These are phyloP conservation scores for Sebastes cheni DNA, from an alignment of 2,797 vertebrate species.

Conservation along the genomic window DNA sequence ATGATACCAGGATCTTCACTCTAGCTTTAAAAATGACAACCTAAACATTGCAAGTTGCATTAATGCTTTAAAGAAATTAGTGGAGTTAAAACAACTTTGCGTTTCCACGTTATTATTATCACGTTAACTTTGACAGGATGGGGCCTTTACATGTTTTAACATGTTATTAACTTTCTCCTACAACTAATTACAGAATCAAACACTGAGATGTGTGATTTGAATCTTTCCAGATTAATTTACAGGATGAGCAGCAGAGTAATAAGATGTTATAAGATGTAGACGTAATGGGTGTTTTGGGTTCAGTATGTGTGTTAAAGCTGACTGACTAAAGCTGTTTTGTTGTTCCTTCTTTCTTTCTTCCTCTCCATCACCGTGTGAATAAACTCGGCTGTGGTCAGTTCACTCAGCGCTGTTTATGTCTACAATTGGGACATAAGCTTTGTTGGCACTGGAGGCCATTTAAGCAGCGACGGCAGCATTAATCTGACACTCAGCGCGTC, in stretches of 20 bases:
- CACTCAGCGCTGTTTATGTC: neutral
- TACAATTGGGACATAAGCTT: constrained; percentile 18
- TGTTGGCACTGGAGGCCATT: constrained; percentile 35
- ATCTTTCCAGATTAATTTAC: neutral
- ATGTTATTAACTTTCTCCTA: neutral
- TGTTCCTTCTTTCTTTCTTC: neutral
- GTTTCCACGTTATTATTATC: no score
- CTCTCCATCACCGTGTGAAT: neutral
- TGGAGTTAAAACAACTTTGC: no score
- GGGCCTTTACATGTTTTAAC: neutral
- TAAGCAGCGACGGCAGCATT: constrained; percentile 46
- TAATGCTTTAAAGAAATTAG: no score
- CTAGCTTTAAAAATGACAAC: no score
- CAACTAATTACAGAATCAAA: neutral
- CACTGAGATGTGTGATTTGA: no score
- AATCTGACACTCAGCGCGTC: constrained; percentile 68
- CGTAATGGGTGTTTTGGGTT: neutral
- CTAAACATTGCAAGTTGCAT: no score
- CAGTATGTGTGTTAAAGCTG: neutral
- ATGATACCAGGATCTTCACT: no score
- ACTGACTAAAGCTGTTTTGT: neutral
- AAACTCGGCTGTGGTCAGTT: constrained; percentile 4
- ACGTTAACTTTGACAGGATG: no score
- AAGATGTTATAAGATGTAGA: neutral
- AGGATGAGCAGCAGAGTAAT: neutral